Percentiles rank a stretch among this genome's conserved stretches.
These are phyloP conservation scores for Stegostoma tigrinum DNA, from an alignment of 2,113 vertebrate genomes.

Conservation along the genomic window DNA sequence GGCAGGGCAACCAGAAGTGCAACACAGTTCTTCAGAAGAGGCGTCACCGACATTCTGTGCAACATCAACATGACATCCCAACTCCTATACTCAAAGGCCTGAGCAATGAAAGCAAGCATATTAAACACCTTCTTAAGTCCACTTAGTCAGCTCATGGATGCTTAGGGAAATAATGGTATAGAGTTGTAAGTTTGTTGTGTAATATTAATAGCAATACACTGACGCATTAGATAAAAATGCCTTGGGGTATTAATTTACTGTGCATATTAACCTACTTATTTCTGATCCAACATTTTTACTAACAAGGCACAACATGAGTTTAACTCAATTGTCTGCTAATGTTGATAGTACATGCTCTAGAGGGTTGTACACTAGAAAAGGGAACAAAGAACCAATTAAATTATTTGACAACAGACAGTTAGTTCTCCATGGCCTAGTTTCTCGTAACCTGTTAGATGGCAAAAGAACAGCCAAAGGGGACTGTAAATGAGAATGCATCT, in stretches of 20 bases:
- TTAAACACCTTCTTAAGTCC: no score
- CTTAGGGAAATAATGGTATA: neutral
- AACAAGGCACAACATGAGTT: slow-evolving; percentile 9
- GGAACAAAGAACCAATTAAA: slow-evolving; percentile 15
- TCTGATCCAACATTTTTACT: neutral
- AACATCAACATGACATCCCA: no score
- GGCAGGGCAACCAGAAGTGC: no score
- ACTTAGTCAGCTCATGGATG: neutral
- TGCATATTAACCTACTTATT: slow-evolving; percentile 2
- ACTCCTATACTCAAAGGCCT: no score
- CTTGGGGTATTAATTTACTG: neutral
- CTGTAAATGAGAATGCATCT: neutral
- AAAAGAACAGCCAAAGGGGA: neutral
- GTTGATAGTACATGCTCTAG: neutral
- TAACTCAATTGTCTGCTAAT: neutral
- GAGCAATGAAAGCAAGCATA: no score
- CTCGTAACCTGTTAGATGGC: neutral
- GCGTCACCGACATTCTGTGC: no score
- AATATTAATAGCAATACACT: slow-evolving; percentile 13
- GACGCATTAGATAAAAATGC: neutral
- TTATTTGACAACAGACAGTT: slow-evolving; percentile 14
- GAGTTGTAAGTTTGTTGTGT: neutral
- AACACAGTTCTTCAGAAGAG: no score
- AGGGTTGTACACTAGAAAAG: neutral
- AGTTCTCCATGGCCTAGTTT: neutral